A percentile compares a stretch with the other conserved stretches of the same genome.
phyloP scores from a whole-genome alignment of 2,888 invertebrate genomes.

The Petrolisthes cinctipes region DNA sequence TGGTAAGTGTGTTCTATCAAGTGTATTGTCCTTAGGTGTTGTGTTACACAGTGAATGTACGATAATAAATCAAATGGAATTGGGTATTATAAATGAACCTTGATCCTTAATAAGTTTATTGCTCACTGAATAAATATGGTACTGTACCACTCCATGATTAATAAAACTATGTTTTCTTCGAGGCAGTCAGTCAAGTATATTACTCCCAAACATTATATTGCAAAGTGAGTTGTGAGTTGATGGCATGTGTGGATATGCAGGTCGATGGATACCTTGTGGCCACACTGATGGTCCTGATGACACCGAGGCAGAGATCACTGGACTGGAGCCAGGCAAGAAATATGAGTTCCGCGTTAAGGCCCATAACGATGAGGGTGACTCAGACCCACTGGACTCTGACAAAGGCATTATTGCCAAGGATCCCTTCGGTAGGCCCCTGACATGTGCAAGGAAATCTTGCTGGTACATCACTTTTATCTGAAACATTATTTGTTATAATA shows the following conservation, averaged over 20 bases:
- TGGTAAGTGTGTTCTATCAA: too few relatives aligned
- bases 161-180: neutral
- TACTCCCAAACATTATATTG: too few relatives aligned
- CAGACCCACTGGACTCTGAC: slow-evolving; percentile 89
- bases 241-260: slow-evolving; percentile 35
- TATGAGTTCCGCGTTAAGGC: slow-evolving; percentile 99
- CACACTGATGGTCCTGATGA: slow-evolving; percentile 75
- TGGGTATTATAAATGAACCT: too few relatives aligned
- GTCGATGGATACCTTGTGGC: slow-evolving; percentile 66
- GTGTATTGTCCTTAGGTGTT: too few relatives aligned
- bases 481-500: neutral
- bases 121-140: too few relatives aligned
- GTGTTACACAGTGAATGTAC: too few relatives aligned
- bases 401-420: slow-evolving; percentile 93
- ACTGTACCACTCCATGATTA: neutral
- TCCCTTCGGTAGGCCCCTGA: slow-evolving; percentile 80
- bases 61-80: too few relatives aligned
- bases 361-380: slow-evolving; percentile 95
- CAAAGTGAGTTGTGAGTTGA: neutral
- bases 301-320: slow-evolving; percentile 85
- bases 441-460: too few relatives aligned
- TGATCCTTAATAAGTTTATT: too few relatives aligned
- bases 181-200: neutral
- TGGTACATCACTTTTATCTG: too few relatives aligned
- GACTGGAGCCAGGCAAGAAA: slow-evolving; percentile 92